These are phyloP conservation scores for Pelagia noctiluca DNA, from an alignment of 30 jellyfish, hydroid and myxozoan species.

Conservation along the genomic window DNA sequence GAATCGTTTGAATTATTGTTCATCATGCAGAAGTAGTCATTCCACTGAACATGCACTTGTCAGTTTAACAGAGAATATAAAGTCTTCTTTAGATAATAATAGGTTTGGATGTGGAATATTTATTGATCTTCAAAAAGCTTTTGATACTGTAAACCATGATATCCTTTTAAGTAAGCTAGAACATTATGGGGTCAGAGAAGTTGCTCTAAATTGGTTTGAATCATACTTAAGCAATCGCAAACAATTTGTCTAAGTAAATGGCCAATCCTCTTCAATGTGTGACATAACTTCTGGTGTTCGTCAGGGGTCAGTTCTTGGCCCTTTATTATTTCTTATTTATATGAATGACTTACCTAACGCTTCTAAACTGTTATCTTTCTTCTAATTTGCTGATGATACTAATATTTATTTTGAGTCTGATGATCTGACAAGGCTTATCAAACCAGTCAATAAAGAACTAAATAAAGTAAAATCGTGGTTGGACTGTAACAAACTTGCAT, in stretches of 20 bases:
- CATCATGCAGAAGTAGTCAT: constrained; percentile 4
- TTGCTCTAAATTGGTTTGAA: too few relatives aligned
- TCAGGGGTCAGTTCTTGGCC: constrained; percentile 26
- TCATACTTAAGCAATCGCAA: constrained; percentile 40
- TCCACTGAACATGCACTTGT: constrained; percentile 64
- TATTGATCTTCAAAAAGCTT: too few relatives aligned
- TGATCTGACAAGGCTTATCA: neutral
- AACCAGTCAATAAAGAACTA: constrained; percentile 19
- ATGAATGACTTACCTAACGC: constrained; percentile 10
- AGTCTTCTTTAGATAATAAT: constrained; percentile 15
- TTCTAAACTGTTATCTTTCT: constrained; percentile 10
- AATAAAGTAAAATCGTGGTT: constrained; percentile 18
- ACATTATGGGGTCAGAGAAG: too few relatives aligned
- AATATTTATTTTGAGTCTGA: constrained; percentile 15
- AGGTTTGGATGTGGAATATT: constrained; percentile 51
- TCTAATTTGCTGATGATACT: constrained; percentile 36
- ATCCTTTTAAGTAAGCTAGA: too few relatives aligned
- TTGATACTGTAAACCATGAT: too few relatives aligned
- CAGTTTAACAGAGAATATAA: constrained; percentile 43
- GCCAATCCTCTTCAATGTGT: constrained; percentile 39
- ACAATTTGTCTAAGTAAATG: constrained; percentile 50
- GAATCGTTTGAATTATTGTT: constrained; percentile 19
- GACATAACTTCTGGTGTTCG: constrained; percentile 30
- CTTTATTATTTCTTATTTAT: neutral
- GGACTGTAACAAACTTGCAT: constrained; percentile 41